phyloP scores from a whole-genome alignment of 2,888 invertebrate species.

The Mesorhabditis belari region DNA sequence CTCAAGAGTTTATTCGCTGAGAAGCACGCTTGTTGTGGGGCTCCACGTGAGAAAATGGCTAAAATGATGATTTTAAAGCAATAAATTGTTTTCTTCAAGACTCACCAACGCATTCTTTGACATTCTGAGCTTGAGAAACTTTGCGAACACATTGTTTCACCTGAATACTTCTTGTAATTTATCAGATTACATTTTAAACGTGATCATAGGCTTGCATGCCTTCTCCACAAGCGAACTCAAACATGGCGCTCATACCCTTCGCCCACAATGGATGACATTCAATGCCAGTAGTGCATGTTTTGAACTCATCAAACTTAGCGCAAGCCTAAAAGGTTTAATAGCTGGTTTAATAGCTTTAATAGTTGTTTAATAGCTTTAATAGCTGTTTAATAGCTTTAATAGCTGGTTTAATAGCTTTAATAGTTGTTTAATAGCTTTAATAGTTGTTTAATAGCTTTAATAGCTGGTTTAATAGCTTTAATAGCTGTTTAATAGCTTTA shows the following conservation, averaged over 20 bases:
- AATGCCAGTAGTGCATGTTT: slow-evolving; percentile 18
- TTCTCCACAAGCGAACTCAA: slow-evolving; percentile 46
- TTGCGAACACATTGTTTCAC: slow-evolving; percentile 34
- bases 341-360: neutral
- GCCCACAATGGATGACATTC: slow-evolving; percentile 48
- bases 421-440: too few species aligned
- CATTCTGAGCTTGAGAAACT: slow-evolving; percentile 13
- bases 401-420: too few species aligned
- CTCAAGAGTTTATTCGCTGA: slow-evolving; percentile 42
- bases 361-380: neutral
- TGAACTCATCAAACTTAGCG: neutral
- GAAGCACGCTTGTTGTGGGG: slow-evolving; percentile 45
- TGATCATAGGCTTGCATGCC: slow-evolving; percentile 36
- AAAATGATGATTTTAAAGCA: too few species aligned
- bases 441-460: too few species aligned
- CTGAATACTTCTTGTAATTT: slow-evolving; percentile 5
- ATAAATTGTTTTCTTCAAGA: neutral
- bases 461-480: too few species aligned
- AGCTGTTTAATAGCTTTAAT: too few species aligned
- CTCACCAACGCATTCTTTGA: slow-evolving; percentile 36
- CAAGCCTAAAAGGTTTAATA: neutral
- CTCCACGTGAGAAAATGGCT: slow-evolving; percentile 43
- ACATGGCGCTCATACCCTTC: slow-evolving; percentile 50
- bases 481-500: too few species aligned
- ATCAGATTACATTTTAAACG: slow-evolving; percentile 11